Evolutionary conservation across 2,113 vertebrate species (phyloP).

Genomic region (Desmodus rotundus): DNA sequence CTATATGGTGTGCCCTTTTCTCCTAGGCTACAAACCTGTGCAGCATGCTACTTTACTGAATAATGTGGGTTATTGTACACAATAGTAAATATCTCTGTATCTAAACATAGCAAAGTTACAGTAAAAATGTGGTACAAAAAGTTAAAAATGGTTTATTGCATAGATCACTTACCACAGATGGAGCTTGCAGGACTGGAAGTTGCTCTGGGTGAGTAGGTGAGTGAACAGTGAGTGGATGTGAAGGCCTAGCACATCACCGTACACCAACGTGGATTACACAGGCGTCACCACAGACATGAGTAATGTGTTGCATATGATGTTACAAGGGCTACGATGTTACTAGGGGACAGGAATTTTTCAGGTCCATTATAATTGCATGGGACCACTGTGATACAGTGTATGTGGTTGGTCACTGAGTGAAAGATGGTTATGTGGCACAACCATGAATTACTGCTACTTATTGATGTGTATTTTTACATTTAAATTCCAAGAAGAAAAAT

Average conservation of each 20-base stretch:
- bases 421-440: background rate
- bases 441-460: background rate
- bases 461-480: background rate
- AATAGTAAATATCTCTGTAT: too few species aligned
- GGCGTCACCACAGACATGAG: background rate
- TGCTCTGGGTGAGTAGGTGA: too few species aligned
- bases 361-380: background rate
- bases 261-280: accelerated
- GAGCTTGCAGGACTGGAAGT: too few species aligned
- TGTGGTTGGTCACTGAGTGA: background rate
- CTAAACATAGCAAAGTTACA: too few species aligned
- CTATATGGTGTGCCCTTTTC: background rate
- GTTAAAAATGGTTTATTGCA: too few species aligned
- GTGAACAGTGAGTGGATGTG: background rate
- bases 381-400: too few species aligned
- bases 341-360: background rate
- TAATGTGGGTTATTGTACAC: too few species aligned
- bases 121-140: too few species aligned
- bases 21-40: background rate
- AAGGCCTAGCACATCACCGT: too few species aligned
- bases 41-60: too few species aligned
- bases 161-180: too few species aligned
- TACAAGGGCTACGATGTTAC: background rate
- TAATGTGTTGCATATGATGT: background rate
- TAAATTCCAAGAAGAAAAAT: background rate